Percentiles rank a stretch among this genome's conserved stretches.
phyloP scores from a whole-genome alignment of 2,797 vertebrate genomes.

The Molossus molossus region DNA sequence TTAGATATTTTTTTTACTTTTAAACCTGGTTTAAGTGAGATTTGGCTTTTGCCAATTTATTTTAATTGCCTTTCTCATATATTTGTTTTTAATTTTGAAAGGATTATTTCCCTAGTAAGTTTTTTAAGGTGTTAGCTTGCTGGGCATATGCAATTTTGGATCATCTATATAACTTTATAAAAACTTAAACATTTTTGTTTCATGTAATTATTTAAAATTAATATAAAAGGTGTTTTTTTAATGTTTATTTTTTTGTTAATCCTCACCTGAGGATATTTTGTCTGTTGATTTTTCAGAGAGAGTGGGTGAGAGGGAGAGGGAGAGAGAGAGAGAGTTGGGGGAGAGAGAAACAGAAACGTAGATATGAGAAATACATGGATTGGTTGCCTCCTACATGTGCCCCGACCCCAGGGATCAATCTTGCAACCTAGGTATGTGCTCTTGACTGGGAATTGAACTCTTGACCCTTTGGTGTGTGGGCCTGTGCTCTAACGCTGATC shows the following conservation, averaged over 20 bases:
- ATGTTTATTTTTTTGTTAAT: neutral
- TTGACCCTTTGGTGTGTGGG: neutral
- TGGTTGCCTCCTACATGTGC: neutral
- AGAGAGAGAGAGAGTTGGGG: neutral
- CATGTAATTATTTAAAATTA: slow-evolving; percentile 40
- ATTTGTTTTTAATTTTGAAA: slow-evolving; percentile 56
- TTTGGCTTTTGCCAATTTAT: slow-evolving; percentile 52
- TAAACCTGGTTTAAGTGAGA: neutral
- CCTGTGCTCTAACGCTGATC: neutral
- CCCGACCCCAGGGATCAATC: neutral
- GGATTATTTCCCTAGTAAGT: slow-evolving; percentile 47
- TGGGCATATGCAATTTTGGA: slow-evolving; percentile 35
- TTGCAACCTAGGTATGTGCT: neutral
- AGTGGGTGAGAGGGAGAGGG: neutral
- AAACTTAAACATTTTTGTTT: slow-evolving; percentile 58
- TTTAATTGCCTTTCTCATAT: slow-evolving; percentile 47
- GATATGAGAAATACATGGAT: neutral
- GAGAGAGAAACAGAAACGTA: neutral
- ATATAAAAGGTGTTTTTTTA: neutral
- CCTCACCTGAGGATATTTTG: too few species aligned
- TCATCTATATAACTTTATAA: slow-evolving; percentile 31
- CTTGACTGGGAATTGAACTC: neutral
- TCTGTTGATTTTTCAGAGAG: neutral
- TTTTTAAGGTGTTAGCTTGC: slow-evolving; percentile 58
- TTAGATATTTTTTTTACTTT: slow-evolving; percentile 50